Evolutionary conservation across 2,797 vertebrate species (phyloP), one percentile per base, ranked within the genome.

Genomic region (Coccyzus lansbergi): DNA sequence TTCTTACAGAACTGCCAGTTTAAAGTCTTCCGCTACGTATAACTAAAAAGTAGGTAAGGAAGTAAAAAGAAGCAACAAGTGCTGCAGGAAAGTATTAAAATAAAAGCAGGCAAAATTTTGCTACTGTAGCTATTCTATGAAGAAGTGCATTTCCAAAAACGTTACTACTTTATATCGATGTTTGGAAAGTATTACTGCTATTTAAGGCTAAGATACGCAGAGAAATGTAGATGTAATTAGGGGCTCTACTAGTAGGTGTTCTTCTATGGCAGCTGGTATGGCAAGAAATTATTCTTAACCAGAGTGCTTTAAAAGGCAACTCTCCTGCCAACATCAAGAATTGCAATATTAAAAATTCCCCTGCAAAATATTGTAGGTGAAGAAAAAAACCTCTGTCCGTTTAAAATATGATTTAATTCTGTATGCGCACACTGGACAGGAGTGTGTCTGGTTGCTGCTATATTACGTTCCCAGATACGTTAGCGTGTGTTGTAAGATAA

Each of bases 61-160:
- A 86, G 72, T 69, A 75, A 76, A 96, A 48, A 97, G 96, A 94
- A 34, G 86, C 94, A 96, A 95, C 95, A 97, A 97, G 97, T 97
- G 75, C 59, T 42, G 46, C 44, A 84, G 42, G 63, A 83, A 77
- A 75, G 10, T 48, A 68, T 68, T 62, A 81, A 82, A 94, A 84
- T 56, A 87, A 93, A 85, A 81, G 33, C 59, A 58, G 75, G 59
- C 31, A 64, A 28, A 75, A 78, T 5, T 11, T 70, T 90, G 46
- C n/a, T 62, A 21, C 64, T 58, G 46, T 60, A 67, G 48, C 40
- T 83, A 58, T 68, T 77, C 48, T 22, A 31, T 64, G 16, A 80
- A 63, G 44, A 60, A 51, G 58, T 55, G 53, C 51, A 19, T 65
- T 83, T 36, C 63, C 82, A 92, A 82, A 82, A 67, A 69, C 69